phyloP scores from a whole-genome alignment of 2,797 vertebrate genomes.

The Acanthopagrus latus region DNA sequence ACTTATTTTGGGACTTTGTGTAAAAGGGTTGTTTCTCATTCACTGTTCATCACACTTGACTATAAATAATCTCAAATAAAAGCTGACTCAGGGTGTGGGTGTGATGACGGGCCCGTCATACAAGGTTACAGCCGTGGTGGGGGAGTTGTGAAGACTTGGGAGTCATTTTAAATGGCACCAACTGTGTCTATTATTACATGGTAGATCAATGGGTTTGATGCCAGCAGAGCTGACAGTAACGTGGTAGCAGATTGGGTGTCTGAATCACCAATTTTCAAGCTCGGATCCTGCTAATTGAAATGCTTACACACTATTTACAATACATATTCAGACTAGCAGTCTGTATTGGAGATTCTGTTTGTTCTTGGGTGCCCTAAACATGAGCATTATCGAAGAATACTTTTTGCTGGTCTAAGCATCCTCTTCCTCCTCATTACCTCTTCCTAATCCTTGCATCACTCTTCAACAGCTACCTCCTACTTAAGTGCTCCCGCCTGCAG shows the following conservation, averaged over 20 bases:
- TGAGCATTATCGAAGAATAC: constrained; percentile 7
- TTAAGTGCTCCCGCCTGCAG: neutral
- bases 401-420: neutral
- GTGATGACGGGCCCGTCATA: neutral
- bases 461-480: neutral
- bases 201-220: neutral
- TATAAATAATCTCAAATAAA: neutral
- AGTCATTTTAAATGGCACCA: constrained; percentile 2
- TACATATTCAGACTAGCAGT: neutral
- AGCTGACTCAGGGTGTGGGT: neutral
- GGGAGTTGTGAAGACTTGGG: neutral
- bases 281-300: neutral
- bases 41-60: neutral
- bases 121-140: neutral
- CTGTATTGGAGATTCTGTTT: neutral
- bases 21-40: neutral
- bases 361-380: neutral
- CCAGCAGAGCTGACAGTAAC: neutral
- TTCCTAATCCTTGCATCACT: constrained; percentile 7
- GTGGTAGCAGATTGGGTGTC: neutral
- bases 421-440: constrained; percentile 11
- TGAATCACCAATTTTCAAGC: neutral
- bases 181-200: neutral
- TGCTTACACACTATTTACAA: neutral
- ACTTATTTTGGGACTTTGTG: neutral